These are phyloP conservation scores for Parnassius glacialis DNA, from an alignment of 2,888 invertebrate genomes.

Conservation along the genomic window DNA sequence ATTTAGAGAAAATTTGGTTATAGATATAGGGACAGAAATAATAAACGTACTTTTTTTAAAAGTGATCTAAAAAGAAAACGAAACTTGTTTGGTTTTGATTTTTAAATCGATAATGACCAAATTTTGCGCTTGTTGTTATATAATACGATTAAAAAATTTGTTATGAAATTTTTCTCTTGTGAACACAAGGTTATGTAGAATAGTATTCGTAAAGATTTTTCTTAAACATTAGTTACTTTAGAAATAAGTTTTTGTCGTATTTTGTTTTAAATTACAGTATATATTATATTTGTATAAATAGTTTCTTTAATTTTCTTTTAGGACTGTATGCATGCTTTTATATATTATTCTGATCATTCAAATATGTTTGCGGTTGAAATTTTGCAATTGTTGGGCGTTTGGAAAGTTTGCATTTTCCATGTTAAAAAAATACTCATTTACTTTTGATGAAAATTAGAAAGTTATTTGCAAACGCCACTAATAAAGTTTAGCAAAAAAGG, in stretches of 20 bases:
- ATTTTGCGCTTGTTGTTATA: conserved; percentile 1
- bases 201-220: conserved; percentile 9
- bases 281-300: conserved; percentile 15
- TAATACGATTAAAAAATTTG: conserved; percentile 1
- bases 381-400: not conserved
- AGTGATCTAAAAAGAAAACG: too few species aligned
- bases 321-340: conserved; percentile 14
- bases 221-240: conserved; percentile 12
- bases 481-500: too few species aligned
- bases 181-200: conserved; percentile 23
- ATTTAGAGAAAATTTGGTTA: too few species aligned
- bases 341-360: conserved; percentile 3
- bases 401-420: not conserved
- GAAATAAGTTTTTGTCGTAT: conserved; percentile 10
- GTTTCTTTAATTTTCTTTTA: conserved; percentile 15
- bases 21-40: too few species aligned
- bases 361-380: conserved; percentile 10
- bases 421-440: not conserved
- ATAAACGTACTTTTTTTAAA: too few species aligned
- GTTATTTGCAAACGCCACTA: too few species aligned
- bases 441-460: too few species aligned
- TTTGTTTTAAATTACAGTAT: conserved; percentile 1
- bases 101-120: not conserved
- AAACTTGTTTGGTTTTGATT: not conserved
- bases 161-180: conserved; percentile 6